Evolutionary conservation across 2,888 invertebrate genomes (phyloP), one percentile per base, ranked within the genome.

Genomic region (Arctia plantaginis): DNA sequence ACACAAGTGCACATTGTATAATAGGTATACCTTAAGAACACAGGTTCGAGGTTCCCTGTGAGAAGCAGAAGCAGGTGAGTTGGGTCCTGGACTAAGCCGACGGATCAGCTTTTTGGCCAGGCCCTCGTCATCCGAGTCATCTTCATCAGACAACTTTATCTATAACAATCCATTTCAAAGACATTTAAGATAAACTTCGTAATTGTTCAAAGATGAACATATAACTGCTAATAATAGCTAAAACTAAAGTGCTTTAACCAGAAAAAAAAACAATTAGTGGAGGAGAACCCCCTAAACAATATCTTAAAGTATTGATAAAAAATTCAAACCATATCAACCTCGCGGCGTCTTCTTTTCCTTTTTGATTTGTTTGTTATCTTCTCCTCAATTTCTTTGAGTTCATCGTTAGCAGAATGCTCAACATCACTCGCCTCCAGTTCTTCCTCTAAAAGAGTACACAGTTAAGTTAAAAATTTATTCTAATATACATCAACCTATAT

Each of bases 31-130:
- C 86, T 98, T 97, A 15, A 98, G 96, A 20, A 98, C 98, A 93
- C 98, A 98, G 65, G 97, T 97, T 47, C 98, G 96, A 4, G 98
- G 98, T 88, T 98, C 98, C 55, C 98, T 96, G 66, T 97, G 97
- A 0, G 97, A 97, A 15, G 97, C 97, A 0, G 97, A 97, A 13
- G 97, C 97, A 6, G 95, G 94, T 33, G 96, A 96, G 86, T 92
- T 92, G 20, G 95, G 92, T 3, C 92, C 93, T 1, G 95, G 95
- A 80, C 95, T 95, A 66, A 90, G 88, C 71, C 90, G 90, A 35
- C 93, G 92, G 71, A 90, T 85, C 80, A 91, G 82, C 86, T 96
- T 96, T 88, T 94, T 95, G 59, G 89, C 79, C 72, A 91, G 78
- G 69, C 90, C 90, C 76, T 96, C 96, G 72, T 95, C 95, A 86